Evolutionary conservation across 2,797 vertebrate genomes (phyloP).

Genomic region (Aplochiton taeniatus): DNA sequence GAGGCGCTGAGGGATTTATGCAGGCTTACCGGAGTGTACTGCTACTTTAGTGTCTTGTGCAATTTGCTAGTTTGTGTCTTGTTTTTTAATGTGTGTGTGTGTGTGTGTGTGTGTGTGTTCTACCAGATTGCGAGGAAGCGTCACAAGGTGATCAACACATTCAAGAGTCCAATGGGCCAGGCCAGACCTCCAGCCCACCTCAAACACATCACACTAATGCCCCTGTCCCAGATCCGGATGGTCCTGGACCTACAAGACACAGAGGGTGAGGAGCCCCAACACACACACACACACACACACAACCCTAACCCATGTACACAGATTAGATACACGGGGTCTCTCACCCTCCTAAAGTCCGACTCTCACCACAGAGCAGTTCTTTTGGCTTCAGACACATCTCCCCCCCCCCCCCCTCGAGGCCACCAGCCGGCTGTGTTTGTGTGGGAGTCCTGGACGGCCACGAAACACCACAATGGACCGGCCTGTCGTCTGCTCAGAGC

Average conservation of each 20-base stretch:
- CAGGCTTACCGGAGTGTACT: no score
- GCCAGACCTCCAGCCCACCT: conserved; percentile 88
- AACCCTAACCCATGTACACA: background rate
- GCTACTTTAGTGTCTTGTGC: no score
- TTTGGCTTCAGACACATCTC: no score
- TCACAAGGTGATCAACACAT: conserved; percentile 94
- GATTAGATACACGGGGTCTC: no score
- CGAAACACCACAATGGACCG: no score
- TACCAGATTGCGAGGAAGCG: conserved; percentile 93
- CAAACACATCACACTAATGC: conserved; percentile 95
- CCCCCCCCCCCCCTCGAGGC: no score
- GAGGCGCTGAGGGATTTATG: background rate
- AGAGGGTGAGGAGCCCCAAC: conserved; percentile 79
- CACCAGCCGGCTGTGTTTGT: no score
- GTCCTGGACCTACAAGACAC: conserved; percentile 95
- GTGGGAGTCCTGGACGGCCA: no score
- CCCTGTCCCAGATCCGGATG: conserved; percentile 95
- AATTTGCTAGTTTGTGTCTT: background rate
- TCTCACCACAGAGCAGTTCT: no score
- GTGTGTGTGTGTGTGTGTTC: conserved; percentile 6
- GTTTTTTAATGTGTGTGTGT: conserved; percentile 15
- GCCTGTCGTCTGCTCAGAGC: no score
- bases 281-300: background rate
- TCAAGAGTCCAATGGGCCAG: conserved; percentile 91
- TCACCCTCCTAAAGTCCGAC: no score